A percentile compares a stretch with the other conserved stretches of the same genome.
These are phyloP conservation scores for Dermatemys mawii DNA, from an alignment of 2,113 vertebrate genomes.

Conservation along the genomic window DNA sequence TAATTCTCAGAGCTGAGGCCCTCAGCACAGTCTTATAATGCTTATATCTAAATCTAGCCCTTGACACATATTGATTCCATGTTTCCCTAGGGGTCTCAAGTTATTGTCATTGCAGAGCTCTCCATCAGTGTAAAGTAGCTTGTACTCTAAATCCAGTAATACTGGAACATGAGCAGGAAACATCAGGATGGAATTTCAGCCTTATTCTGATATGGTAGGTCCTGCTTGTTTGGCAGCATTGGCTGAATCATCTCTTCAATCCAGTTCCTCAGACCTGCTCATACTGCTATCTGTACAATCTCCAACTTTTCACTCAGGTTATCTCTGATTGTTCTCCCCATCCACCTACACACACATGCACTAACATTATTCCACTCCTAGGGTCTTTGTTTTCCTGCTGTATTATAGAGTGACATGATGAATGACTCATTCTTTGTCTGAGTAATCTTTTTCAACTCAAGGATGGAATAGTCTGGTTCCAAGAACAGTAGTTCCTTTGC, in stretches of 20 bases:
- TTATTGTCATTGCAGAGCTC: neutral
- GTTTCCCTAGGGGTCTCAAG: neutral
- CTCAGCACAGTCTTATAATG: neutral
- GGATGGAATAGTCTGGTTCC: neutral
- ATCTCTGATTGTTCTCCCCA: neutral
- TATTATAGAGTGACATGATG: neutral
- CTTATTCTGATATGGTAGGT: neutral
- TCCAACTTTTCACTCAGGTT: neutral
- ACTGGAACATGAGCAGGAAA: neutral
- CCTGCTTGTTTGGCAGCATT: neutral
- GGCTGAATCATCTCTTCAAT: neutral
- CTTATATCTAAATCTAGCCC: neutral
- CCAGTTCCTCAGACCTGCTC: neutral
- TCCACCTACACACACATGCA: neutral
- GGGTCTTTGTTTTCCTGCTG: neutral
- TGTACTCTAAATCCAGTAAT: neutral
- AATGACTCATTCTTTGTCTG: neutral
- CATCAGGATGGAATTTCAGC: neutral
- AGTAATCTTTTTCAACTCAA: neutral
- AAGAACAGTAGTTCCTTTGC: neutral
- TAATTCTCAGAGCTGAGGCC: neutral
- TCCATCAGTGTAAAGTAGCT: neutral
- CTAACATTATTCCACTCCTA: neutral
- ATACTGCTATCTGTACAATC: neutral
- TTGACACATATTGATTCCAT: fast-evolving